Base-by-base conservation (phyloP, 1,140 invertebrate species). In the Brachystomella parvula region DNA sequence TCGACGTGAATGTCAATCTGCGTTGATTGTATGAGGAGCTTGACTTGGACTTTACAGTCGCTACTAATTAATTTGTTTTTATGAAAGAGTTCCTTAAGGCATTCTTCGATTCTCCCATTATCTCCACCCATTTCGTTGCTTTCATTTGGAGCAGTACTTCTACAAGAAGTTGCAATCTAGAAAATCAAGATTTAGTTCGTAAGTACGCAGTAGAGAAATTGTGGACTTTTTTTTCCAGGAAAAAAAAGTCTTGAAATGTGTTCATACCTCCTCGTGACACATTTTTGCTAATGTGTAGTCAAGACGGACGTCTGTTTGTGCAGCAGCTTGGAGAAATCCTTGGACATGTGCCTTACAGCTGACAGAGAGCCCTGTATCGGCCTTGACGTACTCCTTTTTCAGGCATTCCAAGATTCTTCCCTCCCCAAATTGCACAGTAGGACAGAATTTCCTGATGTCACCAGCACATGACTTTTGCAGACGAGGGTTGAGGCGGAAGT, bases 401-500 rank as follows among this genome's bases (percentile, higher is more conserved):
- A 74, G 56, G 33, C 72, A 74, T 12, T 26, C 61, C n/a, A 71
- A 33, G 21, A 72, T 64, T 49, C 61, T 30, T 24, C 68, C 71
- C 29, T 73, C 62, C 39, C 73, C 62, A 33, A 69, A 62, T 66
- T 81, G 74, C 61, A 85, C 78, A 47, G 78, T 61, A 0, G 65
- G 65, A 76, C 89, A 92, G 75, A 85, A 88, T 75, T 85, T 86
- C 70, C 78, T 78, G 77, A 87, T 89, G 74, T 93, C 92, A 68
- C 79, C 74, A 33, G 82, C 80, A 75, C 93, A 96, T 3, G 85
- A 83, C 67, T 85, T 85, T 64, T 78, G 77, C 31, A 98, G 80
- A 6, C 85, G 82, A 19, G 90, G 89, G 81, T 98, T 97, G 57
- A 98, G 87, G 71, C 94, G 83, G 74, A 91, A 92, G 79, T 99